These are phyloP conservation scores for Polyploca ridens DNA, from an alignment of 2,888 invertebrate species.

Conservation along the genomic window DNA sequence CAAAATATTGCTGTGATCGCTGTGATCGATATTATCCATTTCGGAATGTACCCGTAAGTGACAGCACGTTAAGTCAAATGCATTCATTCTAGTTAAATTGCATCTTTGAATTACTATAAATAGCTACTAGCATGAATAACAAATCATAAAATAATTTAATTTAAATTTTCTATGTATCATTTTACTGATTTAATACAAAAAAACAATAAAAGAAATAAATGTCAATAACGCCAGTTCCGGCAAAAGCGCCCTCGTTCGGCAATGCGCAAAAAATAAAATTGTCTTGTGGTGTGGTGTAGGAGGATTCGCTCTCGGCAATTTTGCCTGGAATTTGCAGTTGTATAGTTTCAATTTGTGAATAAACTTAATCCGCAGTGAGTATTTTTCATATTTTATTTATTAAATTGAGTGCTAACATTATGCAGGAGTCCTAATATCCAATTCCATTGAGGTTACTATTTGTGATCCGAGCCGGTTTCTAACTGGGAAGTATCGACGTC, in stretches of 20 bases:
- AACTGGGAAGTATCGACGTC: conserved; percentile 62
- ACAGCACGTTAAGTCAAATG: conserved; percentile 9
- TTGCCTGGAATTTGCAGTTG: conserved; percentile 64
- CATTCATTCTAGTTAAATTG: neutral
- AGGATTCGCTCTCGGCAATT: conserved; percentile 59
- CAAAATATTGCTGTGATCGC: no score
- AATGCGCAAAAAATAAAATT: conserved; percentile 53
- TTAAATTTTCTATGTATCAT: no score
- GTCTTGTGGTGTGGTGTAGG: conserved; percentile 75
- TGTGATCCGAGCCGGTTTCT: conserved; percentile 56
- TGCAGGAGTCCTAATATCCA: conserved; percentile 15
- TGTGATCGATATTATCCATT: no score
- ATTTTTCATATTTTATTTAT: conserved; percentile 30
- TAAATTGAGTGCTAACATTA: conserved; percentile 13
- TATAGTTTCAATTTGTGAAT: conserved; percentile 64
- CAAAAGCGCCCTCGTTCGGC: conserved; percentile 63
- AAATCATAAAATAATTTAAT: neutral
- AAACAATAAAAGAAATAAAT: conserved; percentile 21
- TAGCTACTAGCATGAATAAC: neutral
- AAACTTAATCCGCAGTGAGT: conserved; percentile 68
- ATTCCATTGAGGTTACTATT: conserved; percentile 47
- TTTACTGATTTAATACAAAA: neutral
- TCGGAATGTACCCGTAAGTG: neutral
- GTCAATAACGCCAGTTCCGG: conserved; percentile 70
- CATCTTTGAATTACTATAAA: neutral